Evolutionary conservation across 37 sponge, comb jelly and placozoan genomes (phyloP).

Genomic region (Haliclona indistincta): DNA sequence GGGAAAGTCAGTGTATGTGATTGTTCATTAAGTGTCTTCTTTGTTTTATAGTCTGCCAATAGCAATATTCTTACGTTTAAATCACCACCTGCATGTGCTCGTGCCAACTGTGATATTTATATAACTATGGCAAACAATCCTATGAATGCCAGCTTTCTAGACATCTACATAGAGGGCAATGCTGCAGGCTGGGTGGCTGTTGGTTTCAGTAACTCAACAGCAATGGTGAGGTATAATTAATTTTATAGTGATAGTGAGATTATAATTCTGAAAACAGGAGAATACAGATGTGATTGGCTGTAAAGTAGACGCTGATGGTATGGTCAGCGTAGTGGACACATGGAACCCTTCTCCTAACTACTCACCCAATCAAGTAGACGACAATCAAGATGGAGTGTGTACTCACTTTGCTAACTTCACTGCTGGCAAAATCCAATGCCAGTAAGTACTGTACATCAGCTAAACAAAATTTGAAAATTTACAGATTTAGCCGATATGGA

Average conservation of each 20-base stretch:
- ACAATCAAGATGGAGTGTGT: neutral
- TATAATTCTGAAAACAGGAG: neutral
- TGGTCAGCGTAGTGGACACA: neutral
- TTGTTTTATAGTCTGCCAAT: too few relatives aligned
- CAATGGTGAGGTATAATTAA: too few relatives aligned
- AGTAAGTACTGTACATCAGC: too few relatives aligned
- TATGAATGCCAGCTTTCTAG: slow-evolving; percentile 9
- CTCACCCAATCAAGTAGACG: neutral
- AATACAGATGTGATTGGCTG: neutral
- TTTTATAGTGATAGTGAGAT: too few relatives aligned
- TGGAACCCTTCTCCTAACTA: neutral
- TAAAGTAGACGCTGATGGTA: neutral
- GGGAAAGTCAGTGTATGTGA: too few relatives aligned
- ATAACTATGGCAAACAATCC: slow-evolving; percentile 6
- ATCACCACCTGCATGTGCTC: neutral
- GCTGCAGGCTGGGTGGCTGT: slow-evolving; percentile 41
- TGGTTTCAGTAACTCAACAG: slow-evolving; percentile 27
- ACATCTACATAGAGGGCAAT: slow-evolving; percentile 29
- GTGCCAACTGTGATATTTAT: slow-evolving; percentile 2
- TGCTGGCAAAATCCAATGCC: neutral
- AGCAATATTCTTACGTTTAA: too few relatives aligned
- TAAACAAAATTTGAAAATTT: too few relatives aligned
- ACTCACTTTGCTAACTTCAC: neutral
- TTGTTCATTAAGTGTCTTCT: too few relatives aligned
- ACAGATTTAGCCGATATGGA: too few relatives aligned